Conservation (phyloP, 2,888 invertebrate genomes). For the Rhagium mordax region DNA sequence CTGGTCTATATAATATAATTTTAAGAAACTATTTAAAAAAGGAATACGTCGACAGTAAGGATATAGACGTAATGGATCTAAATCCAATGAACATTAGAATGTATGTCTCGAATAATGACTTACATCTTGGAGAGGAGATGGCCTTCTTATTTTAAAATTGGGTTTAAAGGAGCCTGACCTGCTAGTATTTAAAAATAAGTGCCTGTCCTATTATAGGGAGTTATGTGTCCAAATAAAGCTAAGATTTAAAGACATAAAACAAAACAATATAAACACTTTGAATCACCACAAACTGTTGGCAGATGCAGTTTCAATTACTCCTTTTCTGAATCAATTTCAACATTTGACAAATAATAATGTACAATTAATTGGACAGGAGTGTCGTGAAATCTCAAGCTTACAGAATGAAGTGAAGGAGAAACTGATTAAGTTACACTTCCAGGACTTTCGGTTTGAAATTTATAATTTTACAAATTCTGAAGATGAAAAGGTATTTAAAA, state of each 20-base stretch:
- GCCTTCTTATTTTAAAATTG: background rate
- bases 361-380: background rate
- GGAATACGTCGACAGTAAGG: constrained; percentile 28
- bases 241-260: background rate
- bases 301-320: background rate
- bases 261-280: no score
- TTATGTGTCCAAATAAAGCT: background rate
- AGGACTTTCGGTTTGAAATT: background rate
- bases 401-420: background rate
- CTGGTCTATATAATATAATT: constrained; percentile 14
- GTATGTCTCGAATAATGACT: background rate
- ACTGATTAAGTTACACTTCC: background rate
- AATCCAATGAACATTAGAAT: background rate
- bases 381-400: background rate
- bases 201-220: background rate
- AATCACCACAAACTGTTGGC: background rate
- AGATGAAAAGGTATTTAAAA: background rate
- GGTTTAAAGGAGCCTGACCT: background rate
- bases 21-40: constrained; percentile 36
- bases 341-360: background rate
- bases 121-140: background rate
- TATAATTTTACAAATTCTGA: background rate
- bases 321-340: background rate
- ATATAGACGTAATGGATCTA: background rate
- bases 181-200: background rate